These are phyloP conservation scores for Struthidea cinerea DNA, from an alignment of 2,113 vertebrate genomes.

Conservation along the genomic window DNA sequence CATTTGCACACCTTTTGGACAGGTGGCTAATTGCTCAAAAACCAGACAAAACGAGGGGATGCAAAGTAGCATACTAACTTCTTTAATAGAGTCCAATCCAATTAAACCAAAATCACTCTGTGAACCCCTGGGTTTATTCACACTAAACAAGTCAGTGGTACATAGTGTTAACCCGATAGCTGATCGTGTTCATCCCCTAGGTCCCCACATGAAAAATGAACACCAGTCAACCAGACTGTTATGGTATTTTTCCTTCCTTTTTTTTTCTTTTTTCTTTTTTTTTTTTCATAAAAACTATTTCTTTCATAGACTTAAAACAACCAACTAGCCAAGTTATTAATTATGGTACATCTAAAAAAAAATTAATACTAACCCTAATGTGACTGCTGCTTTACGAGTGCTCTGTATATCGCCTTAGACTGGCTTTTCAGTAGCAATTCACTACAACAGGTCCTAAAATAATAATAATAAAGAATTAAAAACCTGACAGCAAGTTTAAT, in stretches of 20 bases:
- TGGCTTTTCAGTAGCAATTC: constrained; percentile 81
- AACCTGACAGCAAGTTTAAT: constrained; percentile 72
- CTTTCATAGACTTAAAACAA: constrained; percentile 78
- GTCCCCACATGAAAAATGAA: constrained; percentile 45
- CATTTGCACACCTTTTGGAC: constrained; percentile 46
- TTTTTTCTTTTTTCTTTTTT: constrained; percentile 19
- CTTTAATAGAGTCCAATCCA: constrained; percentile 80
- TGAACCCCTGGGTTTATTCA: constrained; percentile 65
- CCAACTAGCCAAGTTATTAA: constrained; percentile 76
- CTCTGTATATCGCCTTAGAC: constrained; percentile 71
- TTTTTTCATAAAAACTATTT: constrained; percentile 78
- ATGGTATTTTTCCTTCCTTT: constrained; percentile 41
- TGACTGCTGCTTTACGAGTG: constrained; percentile 80
- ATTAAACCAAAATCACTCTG: constrained; percentile 68
- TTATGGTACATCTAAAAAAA: constrained; percentile 79
- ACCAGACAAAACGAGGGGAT: constrained; percentile 66
- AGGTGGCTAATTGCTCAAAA: constrained; percentile 65
- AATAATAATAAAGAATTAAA: constrained; percentile 73
- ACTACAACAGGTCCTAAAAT: constrained; percentile 81
- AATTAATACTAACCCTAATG: constrained; percentile 79
- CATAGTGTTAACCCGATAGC: constrained; percentile 20
- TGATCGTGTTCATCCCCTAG: constrained; percentile 27
- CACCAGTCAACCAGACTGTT: constrained; percentile 66
- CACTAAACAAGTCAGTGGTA: constrained; percentile 59
- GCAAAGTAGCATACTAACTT: constrained; percentile 72